phyloP scores from a whole-genome alignment of 1,140 invertebrate genomes.

The Apis mellifera region Amel_HAv3.1 CM009937.2:13901501-13902000 shows the following conservation, averaged over 20 bases:
- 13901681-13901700: no score
- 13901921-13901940: neutral
- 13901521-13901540: no score
- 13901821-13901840: slow-evolving; percentile 17
- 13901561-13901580: neutral
- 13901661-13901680: no score
- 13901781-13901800: neutral
- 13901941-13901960: neutral
- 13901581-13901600: no score
- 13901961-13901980: slow-evolving; percentile 10
- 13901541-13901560: no score
- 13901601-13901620: neutral
- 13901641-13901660: neutral
- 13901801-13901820: slow-evolving; percentile 14
- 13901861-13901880: neutral
- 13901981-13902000: slow-evolving; percentile 6
- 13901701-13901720: no score
- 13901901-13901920: neutral
- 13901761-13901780: neutral
- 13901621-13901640: neutral
- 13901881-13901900: slow-evolving; percentile 28
- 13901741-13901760: neutral
- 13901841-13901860: slow-evolving; percentile 23
- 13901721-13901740: no score
- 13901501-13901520: slow-evolving; percentile 21